phyloP scores from a whole-genome alignment of 2,888 invertebrate genomes.

The Drosophila austrosaltans region DNA sequence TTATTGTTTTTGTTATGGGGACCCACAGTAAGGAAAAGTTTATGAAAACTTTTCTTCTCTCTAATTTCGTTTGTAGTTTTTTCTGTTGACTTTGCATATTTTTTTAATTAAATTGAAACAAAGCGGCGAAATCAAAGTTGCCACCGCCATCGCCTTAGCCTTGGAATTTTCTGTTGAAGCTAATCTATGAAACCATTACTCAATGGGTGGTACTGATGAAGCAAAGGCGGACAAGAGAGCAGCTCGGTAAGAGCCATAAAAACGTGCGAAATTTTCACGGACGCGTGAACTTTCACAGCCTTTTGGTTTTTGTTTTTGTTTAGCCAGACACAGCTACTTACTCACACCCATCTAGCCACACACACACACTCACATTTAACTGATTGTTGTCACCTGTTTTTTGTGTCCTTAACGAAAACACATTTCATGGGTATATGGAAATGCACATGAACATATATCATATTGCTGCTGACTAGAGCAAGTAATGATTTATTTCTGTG shows the following conservation, averaged over 20 bases:
- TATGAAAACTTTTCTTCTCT: slow-evolving; percentile 66
- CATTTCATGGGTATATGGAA: slow-evolving; percentile 12
- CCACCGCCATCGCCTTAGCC: slow-evolving; percentile 2
- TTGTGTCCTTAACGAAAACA: slow-evolving; percentile 24
- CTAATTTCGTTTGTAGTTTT: slow-evolving; percentile 70
- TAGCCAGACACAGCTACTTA: slow-evolving; percentile 43
- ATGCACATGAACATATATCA: neutral
- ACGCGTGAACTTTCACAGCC: slow-evolving; percentile 68
- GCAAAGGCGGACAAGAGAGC: neutral
- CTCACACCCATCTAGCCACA: slow-evolving; percentile 2
- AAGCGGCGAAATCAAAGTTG: slow-evolving; percentile 59
- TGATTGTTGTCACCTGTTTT: slow-evolving; percentile 70
- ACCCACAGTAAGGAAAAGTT: slow-evolving; percentile 59
- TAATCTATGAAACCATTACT: slow-evolving; percentile 76
- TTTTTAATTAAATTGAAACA: slow-evolving; percentile 78
- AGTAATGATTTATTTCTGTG: neutral
- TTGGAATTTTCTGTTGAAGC: slow-evolving; percentile 37
- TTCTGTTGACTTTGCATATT: slow-evolving; percentile 80
- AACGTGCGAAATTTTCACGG: slow-evolving; percentile 83
- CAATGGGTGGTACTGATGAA: slow-evolving; percentile 44
- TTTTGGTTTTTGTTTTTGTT: slow-evolving; percentile 54
- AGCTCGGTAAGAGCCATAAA: slow-evolving; percentile 65
- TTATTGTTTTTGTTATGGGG: slow-evolving; percentile 78
- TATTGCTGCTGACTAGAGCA: neutral
- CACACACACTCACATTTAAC: slow-evolving; percentile 25